These are phyloP conservation scores for Achroia grisella DNA, from an alignment of 1,140 invertebrate species.

Conservation along the genomic window DNA sequence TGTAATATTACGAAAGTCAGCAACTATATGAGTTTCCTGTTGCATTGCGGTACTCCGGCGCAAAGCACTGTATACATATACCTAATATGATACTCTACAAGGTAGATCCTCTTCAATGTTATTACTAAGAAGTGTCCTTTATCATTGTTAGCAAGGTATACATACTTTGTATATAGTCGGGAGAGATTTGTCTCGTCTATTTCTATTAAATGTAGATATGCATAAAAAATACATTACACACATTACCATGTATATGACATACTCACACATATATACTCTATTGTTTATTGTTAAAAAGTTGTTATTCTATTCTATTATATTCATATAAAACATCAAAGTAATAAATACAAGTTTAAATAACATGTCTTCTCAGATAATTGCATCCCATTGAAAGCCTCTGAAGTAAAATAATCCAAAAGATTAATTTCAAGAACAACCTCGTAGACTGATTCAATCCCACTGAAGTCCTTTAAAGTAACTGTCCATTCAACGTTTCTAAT, in stretches of 20 bases:
- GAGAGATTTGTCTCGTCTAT: too few relatives aligned
- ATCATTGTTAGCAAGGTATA: too few relatives aligned
- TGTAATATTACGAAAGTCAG: conserved; percentile 33
- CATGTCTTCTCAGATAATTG: background rate
- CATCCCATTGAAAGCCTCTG: conserved; percentile 26
- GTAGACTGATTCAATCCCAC: conserved; percentile 49
- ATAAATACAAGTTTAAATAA: too few relatives aligned
- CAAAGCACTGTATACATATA: background rate
- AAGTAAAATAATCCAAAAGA: conserved; percentile 55
- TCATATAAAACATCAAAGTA: too few relatives aligned
- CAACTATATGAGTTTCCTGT: conserved; percentile 33
- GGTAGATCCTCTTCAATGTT: too few relatives aligned
- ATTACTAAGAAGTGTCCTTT: background rate
- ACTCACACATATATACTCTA: too few relatives aligned
- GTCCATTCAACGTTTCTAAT: conserved; percentile 31
- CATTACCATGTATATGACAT: too few relatives aligned
- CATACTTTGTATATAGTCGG: too few relatives aligned
- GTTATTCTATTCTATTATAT: too few relatives aligned
- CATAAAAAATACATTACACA: too few relatives aligned
- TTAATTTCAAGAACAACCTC: conserved; percentile 39
- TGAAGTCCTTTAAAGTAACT: conserved; percentile 51
- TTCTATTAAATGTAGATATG: too few relatives aligned
- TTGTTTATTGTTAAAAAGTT: too few relatives aligned
- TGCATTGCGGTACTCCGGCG: conserved; percentile 9
- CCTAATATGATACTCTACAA: conserved; percentile 2